Conservation (phyloP, 2,797 vertebrate species). For the Streptopelia turtur region DNA sequence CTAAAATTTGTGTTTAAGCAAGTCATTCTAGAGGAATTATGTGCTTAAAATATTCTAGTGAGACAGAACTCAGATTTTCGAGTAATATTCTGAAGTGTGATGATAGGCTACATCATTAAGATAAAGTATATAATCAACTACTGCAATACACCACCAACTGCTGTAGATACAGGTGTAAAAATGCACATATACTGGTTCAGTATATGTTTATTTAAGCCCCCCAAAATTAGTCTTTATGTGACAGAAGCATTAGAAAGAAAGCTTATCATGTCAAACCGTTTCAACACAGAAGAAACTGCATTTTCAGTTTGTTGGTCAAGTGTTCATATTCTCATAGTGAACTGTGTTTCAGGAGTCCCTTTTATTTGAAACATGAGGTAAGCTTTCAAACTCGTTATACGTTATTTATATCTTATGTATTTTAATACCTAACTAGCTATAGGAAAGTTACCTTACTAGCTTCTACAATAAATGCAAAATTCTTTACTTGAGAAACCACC, state of each 20-base stretch:
- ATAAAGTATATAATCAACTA: neutral
- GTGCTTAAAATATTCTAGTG: neutral
- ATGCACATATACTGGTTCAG: neutral
- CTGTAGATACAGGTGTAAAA: neutral
- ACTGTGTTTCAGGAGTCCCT: neutral
- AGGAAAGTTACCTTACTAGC: constrained; percentile 23
- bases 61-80: neutral
- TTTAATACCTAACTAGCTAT: neutral
- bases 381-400: neutral
- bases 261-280: neutral
- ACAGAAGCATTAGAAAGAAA: neutral
- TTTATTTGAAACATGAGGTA: neutral
- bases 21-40: neutral
- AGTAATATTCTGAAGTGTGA: neutral
- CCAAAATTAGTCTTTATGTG: neutral
- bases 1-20: neutral
- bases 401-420: neutral
- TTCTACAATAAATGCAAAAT: constrained; percentile 46
- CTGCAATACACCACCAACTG: neutral
- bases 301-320: neutral
- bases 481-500: constrained; percentile 43
- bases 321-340: neutral
- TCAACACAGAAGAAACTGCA: neutral
- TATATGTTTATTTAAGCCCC: neutral
- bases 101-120: neutral